Base-by-base conservation (phyloP, 1,140 invertebrate species). In the Drosophila ohnishii region DNA sequence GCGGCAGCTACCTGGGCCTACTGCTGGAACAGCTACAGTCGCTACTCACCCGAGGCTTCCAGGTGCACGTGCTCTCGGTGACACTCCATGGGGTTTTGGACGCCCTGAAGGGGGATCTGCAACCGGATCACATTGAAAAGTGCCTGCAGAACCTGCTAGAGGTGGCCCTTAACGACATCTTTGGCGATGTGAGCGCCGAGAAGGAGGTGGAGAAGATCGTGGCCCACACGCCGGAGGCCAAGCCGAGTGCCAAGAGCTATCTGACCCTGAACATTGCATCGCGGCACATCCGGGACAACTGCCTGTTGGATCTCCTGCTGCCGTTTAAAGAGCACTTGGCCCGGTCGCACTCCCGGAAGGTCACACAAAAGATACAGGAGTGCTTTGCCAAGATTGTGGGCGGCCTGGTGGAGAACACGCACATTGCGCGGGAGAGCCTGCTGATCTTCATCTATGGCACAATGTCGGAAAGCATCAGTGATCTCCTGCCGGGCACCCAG, bases 61-160 rank as follows among this genome's bases (percentile, higher is more conserved):
- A 99, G 93, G 94, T 98, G 19, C 98, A 99, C 83, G 97, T 99
- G 0, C 92, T 99, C 14, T 95, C 96, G 4, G 98, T 95, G 71
- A 98, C 98, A 0, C 94, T 98, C 5, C 96, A 99, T 91, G 93
- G 95, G 0, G 93, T 99, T 3, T 90, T 99, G 13, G 94, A 94
- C 51, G 94, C 94, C 40, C 90, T 99, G 51, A 95, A 95, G 74
- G 77, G 92, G 2, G 92, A 91, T 4, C 40, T 92, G 2, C 65
- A 90, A 37, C 92, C 95, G 3, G 94, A 93, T 1, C 95, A 98
- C 90, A 94, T 99, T 9, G 96, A 98, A 87, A 76, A 93, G 14
- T 96, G 96, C 89, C 90, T 98, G 13, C 91, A 94, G 44, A 95
- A 95, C 64, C 94, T 99, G 40, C 92, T 98, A n/a, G 95, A 96